These are phyloP conservation scores for Diploptera punctata DNA, from an alignment of 2,888 invertebrate genomes.

Conservation along the genomic window DNA sequence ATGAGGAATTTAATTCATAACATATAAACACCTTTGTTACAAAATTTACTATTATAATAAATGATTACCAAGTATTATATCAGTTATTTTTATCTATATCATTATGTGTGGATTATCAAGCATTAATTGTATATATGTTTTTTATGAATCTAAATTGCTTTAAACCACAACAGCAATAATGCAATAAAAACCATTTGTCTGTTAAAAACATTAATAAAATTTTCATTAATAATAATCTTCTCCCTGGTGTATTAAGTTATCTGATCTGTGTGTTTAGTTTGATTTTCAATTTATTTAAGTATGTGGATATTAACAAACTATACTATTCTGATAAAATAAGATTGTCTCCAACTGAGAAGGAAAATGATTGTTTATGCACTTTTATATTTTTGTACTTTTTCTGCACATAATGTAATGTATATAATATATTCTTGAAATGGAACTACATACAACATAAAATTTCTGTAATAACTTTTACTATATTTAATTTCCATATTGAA, in stretches of 20 bases:
- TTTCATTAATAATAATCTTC: background rate
- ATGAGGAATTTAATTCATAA: too few species aligned
- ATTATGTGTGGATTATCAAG: too few species aligned
- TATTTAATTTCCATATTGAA: slow-evolving; percentile 18
- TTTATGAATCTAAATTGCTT: too few species aligned
- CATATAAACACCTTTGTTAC: too few species aligned
- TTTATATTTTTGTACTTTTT: slow-evolving; percentile 41
- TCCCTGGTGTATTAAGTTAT: background rate
- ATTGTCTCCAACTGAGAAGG: background rate
- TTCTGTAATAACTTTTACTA: background rate
- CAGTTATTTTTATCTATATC: too few species aligned
- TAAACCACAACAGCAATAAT: too few species aligned
- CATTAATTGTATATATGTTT: too few species aligned
- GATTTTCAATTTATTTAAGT: background rate
- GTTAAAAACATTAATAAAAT: too few species aligned
- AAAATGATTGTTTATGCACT: slow-evolving; percentile 34
- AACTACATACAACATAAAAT: background rate
- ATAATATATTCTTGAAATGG: slow-evolving; percentile 12
- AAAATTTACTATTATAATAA: too few species aligned
- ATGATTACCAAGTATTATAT: too few species aligned
- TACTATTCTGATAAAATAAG: background rate
- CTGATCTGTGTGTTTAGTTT: background rate
- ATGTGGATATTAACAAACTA: background rate
- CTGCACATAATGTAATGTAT: slow-evolving; percentile 38
- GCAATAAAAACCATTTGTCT: too few species aligned